Base-by-base conservation (phyloP, 2,113 vertebrate species). In the Dipodomys ordii region DNA sequence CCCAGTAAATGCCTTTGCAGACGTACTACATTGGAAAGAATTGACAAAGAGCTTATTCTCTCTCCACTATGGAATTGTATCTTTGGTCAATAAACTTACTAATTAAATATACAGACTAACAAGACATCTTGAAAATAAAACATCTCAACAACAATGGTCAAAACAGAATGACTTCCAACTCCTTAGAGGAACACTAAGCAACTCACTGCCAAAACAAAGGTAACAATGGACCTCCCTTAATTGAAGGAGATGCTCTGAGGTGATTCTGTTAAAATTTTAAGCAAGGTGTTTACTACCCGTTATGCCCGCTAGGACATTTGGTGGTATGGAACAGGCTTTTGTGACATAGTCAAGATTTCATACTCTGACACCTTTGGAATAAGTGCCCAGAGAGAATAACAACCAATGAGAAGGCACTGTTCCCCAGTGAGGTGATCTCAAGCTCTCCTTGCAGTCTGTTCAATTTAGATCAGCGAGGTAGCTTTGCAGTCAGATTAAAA, bases 281-380 rank as follows among this genome's bases (percentile, higher is more conserved):
- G 77, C 12, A 81, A 91, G 57, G 87, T 73, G 0, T 88, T 79
- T 81, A 87, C 71, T 84, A 32, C 18, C 73, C 39, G 39, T 85
- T 93, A 68, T 96, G 80, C 92, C 83, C 83, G 69, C 83, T 62
- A 92, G 96, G 95, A 74, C 85, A 69, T 7, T 49, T 62, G 93
- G 96, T 95, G 93, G 93, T 83, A 72, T 85, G 94, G 87, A 87
- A 94, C 27, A 20, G 30, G 92, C 27, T 87, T 67, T 39, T 16
- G 65, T 67, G 92, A 82, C 73, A 82, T 2, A 94, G 67, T 76
- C 83, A 93, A 94, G 67, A 79, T 30, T 76, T 92, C 91, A 16
- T n/a, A 89, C 64, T 93, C 91, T 49, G 12, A 89, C 73, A 89
- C 92, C 94, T 94, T 93, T 81, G 0, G 2, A 85, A 16, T 77